Evolutionary conservation across 2,888 invertebrate species (phyloP), one percentile per base, ranked within the genome.

Genomic region (Drosophila fulvimacula): DNA sequence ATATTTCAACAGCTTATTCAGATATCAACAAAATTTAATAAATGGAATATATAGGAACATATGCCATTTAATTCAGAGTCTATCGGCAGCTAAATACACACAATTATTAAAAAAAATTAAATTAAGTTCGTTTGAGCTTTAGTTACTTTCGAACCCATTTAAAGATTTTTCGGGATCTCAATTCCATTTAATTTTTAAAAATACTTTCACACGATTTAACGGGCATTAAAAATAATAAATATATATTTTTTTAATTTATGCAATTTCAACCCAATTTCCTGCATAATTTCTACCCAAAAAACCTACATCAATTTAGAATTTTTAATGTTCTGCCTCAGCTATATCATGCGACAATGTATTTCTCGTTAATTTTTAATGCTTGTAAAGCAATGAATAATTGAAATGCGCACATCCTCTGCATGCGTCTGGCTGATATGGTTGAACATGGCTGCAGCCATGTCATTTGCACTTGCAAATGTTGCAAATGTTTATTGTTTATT

Each of bases 381-480:
- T 24, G 10, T 15, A 17, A 24, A 19, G 17, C 15, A 56, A 30
- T 27, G 34, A 36, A 46, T 13, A 27, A 24, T 32, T 24, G 6
- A 27, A 6, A 4, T 13, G 19, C 7, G 10, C 42, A 36, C 13
- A 17, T n/a, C n/a, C n/a, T n/a, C n/a, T n/a, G 49, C 17, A 19
- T 34, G 30, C 32, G 55, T 24, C 17, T 11, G 9, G 17, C 38
- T 44, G 51, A 51, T 51, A 51, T 17, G 42, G 11, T 11, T 30
- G n/a, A 44, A 19, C 9, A 42, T 27, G 32, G 13, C 39, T 56
- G 24, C 17, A 13, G 46, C 21, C 30, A 21, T 53, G 57, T 36
- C 34, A 57, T 15, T 44, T 32, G 7, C 42, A 44, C 34, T 53
- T 39, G 36, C n/a, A 17, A 44, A 44, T 61, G n/a, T 55, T 46